phyloP scores from a whole-genome alignment of 2,797 vertebrate species.

The Pseudocheirus occidentalis region DNA sequence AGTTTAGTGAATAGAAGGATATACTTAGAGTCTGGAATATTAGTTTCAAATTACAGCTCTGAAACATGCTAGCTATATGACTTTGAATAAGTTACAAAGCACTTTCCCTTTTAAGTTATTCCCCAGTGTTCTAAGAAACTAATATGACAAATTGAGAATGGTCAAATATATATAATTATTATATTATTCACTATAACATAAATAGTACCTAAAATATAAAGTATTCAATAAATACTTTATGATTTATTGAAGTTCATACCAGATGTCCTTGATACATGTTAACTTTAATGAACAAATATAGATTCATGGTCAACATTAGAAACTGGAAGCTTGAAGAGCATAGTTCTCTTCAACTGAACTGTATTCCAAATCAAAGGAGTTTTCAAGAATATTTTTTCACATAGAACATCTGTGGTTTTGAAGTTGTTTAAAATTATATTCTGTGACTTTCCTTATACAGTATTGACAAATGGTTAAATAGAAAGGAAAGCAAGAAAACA shows the following conservation, averaged over 20 bases:
- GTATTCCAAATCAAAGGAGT: slow-evolving; percentile 33
- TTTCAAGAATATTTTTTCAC: slow-evolving; percentile 17
- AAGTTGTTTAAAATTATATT: slow-evolving; percentile 63
- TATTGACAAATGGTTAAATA: slow-evolving; percentile 76
- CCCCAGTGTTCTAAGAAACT: background rate
- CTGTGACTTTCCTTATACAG: slow-evolving; percentile 55
- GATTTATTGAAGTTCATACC: background rate
- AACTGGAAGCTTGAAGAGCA: background rate
- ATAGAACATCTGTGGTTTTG: slow-evolving; percentile 49
- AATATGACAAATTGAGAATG: background rate
- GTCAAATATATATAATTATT: background rate
- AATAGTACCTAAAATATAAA: background rate
- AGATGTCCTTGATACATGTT: background rate
- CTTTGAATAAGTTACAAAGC: background rate
- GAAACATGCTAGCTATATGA: background rate
- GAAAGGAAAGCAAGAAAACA: slow-evolving; percentile 69
- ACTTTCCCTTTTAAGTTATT: background rate
- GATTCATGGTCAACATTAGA: slow-evolving; percentile 28
- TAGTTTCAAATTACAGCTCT: background rate
- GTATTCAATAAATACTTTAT: background rate
- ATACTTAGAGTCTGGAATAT: background rate
- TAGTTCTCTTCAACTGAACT: slow-evolving; percentile 13
- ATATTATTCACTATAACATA: background rate
- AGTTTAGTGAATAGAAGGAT: background rate
- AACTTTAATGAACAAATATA: background rate